Base-by-base conservation (phyloP, 2,113 vertebrate genomes). In the Takifugu flavidus region DNA sequence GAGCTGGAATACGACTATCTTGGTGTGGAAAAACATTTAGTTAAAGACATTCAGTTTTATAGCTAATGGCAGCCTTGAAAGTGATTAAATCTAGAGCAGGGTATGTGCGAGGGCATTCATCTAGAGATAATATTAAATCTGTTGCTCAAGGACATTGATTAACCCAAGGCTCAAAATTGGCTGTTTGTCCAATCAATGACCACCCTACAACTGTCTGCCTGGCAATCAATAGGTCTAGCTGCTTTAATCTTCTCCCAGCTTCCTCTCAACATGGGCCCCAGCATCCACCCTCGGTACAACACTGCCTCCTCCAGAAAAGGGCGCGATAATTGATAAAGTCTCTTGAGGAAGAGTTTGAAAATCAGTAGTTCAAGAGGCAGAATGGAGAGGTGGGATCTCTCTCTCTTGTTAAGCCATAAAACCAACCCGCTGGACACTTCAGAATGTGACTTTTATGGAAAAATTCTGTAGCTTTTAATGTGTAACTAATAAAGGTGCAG, bases 161-260 rank as follows among this genome's bases (percentile, higher is more conserved):
- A 39, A 59, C 58, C 61, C 45, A 47, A 72, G 83, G 78, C 85
- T 74, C 80, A 69, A 70, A 78, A 82, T 80, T 46, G 72, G 49
- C 82, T 81, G 76, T 85, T 82, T 77, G 72, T 56, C 29, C 61
- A 73, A 89, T 91, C 89, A 67, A 85, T 89, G 64, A 14, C 66
- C 73, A 67, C 64, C 84, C 78, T 25, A 68, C 76, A 29, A 71
- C 75, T 42, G 62, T 45, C 78, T 68, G 45, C 75, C 70, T 61
- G 43, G 77, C 72, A 64, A 74, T 89, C 87, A 79, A 90, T 90
- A 85, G 8, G 31, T n/a, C 62, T 74, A 72, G 72, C 72, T 65
- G 64, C 66, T 79, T 83, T 82, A 84, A 86, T 89, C 86, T 76
- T 42, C 46, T 50, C 25, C 51, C 53, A 59, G 55, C 66, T 70